These are phyloP conservation scores for Hypomesus transpacificus DNA, from an alignment of 2,113 vertebrate species.

Conservation along the genomic window DNA sequence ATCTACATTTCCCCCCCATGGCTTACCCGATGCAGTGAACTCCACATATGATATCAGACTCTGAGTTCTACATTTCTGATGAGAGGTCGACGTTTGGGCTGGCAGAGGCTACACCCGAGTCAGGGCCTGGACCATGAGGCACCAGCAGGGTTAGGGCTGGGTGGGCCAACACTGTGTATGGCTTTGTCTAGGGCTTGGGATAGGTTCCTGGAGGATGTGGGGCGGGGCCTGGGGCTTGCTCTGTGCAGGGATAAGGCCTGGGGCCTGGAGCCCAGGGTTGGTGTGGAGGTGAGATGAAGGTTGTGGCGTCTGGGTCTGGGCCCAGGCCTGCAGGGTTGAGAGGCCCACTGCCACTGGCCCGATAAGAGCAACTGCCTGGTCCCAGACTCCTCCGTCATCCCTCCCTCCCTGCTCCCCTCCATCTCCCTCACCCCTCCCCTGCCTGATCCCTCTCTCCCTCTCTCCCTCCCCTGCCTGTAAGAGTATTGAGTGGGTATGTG, in stretches of 20 bases:
- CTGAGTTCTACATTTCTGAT: constrained; percentile 57
- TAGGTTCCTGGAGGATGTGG: constrained; percentile 13
- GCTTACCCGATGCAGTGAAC: constrained; percentile 7
- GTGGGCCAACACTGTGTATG: neutral
- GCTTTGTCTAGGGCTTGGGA: neutral
- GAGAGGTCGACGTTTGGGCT: constrained; percentile 41
- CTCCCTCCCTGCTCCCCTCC: neutral
- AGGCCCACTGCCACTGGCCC: constrained; percentile 24
- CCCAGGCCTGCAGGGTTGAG: constrained; percentile 24
- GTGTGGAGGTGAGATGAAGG: constrained; percentile 1
- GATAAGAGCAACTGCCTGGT: constrained; percentile 6
- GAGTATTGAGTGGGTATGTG: neutral
- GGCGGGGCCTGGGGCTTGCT: neutral
- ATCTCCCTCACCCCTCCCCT: neutral
- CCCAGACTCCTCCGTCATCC: neutral
- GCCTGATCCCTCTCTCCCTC: constrained; percentile 3
- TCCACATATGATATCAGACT: constrained; percentile 17
- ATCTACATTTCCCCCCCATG: constrained; percentile 50
- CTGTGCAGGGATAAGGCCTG: neutral
- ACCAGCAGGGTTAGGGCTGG: too few species aligned
- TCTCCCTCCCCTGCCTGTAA: neutral
- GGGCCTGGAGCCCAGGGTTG: neutral
- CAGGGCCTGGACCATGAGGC: too few species aligned
- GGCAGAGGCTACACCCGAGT: constrained; percentile 29
- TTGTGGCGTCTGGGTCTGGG: constrained; percentile 15